Conservation (phyloP, 2,888 invertebrate genomes). For the Atethmia centrago region DNA sequence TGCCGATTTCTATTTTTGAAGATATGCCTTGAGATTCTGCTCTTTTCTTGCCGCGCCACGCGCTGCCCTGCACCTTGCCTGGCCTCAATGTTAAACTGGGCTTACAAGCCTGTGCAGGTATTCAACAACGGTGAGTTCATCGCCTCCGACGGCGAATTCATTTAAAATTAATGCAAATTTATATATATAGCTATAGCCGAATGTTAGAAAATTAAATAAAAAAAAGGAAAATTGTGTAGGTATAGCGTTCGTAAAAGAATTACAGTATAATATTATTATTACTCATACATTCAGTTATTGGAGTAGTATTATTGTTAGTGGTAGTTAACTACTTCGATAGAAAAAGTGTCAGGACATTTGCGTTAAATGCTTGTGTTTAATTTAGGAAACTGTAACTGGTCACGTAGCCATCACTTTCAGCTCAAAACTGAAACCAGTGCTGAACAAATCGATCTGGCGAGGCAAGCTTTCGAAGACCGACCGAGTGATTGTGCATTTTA, state of each 20-base stretch:
- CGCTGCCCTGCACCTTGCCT: constrained; percentile 40
- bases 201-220: background rate
- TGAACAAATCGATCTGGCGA: constrained; percentile 6
- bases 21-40: constrained; percentile 47
- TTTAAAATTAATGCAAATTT: constrained; percentile 7
- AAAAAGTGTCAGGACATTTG: background rate
- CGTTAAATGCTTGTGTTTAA: constrained; percentile 4
- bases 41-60: constrained; percentile 64
- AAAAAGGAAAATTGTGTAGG: background rate
- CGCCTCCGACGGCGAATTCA: background rate
- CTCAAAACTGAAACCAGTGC: constrained; percentile 33
- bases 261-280: background rate
- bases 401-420: constrained; percentile 14
- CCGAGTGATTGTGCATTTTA: background rate
- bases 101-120: constrained; percentile 75
- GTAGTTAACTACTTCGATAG: background rate
- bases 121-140: constrained; percentile 41
- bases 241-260: background rate
- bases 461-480: constrained; percentile 12
- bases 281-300: background rate
- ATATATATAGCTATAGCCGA: no score
- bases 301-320: background rate
- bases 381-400: constrained; percentile 3
- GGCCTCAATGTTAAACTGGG: constrained; percentile 65
- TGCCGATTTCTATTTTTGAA: constrained; percentile 52